phyloP scores from a whole-genome alignment of 2,113 vertebrate species.

The Okapia johnstoni region DNA sequence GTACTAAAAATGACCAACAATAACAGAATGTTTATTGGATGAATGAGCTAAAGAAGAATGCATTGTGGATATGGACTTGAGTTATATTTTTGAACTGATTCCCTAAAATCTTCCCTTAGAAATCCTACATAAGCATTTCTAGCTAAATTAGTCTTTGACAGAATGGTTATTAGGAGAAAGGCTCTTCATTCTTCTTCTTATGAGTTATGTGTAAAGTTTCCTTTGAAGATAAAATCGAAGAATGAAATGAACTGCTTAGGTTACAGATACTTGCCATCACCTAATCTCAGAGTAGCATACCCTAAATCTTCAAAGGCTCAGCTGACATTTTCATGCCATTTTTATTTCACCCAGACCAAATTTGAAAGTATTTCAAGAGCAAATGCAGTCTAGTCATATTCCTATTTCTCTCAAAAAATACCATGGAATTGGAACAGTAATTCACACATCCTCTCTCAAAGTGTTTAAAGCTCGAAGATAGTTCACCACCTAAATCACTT shows the following conservation, averaged over 20 bases:
- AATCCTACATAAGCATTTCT: background rate
- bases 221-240: conserved; percentile 50
- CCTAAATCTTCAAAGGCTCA: conserved; percentile 59
- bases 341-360: conserved; percentile 51
- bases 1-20: background rate
- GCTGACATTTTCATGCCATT: conserved; percentile 60
- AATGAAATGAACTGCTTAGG: conserved; percentile 55
- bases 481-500: conserved; percentile 61
- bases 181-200: conserved; percentile 45
- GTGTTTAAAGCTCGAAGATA: conserved; percentile 46
- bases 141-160: background rate
- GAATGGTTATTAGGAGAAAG: background rate
- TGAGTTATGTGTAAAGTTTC: conserved; percentile 32
- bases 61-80: background rate
- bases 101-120: background rate
- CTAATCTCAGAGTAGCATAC: conserved; percentile 46
- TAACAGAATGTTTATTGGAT: background rate
- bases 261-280: conserved; percentile 59
- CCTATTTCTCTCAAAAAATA: background rate
- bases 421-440: background rate
- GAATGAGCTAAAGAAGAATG: background rate
- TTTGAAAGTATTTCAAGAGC: conserved; percentile 54
- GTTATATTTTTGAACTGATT: background rate
- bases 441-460: conserved; percentile 14
- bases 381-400: conserved; percentile 48